Evolutionary conservation across 2,888 invertebrate species (phyloP).

Genomic region (Desoria tigrina): DNA sequence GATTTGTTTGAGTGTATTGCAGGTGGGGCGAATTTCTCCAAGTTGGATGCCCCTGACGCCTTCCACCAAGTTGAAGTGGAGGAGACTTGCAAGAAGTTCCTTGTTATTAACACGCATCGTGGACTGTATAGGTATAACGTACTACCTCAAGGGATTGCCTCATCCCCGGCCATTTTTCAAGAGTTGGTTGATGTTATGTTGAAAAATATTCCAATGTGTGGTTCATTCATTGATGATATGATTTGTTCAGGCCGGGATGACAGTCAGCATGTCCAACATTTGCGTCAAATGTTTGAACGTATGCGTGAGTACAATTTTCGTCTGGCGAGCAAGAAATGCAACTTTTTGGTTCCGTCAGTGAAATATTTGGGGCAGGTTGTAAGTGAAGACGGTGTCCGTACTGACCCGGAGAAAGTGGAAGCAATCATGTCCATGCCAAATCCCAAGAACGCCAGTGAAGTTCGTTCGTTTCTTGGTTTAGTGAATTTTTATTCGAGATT

Average conservation of each 20-base stretch:
- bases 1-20: no score
- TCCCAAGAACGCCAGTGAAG: constrained; percentile 50
- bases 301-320: constrained; percentile 51
- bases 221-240: constrained; percentile 53
- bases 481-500: constrained; percentile 57
- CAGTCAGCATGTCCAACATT: constrained; percentile 52
- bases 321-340: constrained; percentile 55
- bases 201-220: constrained; percentile 52
- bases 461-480: no score
- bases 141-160: no score
- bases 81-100: no score
- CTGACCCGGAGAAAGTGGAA: constrained; percentile 54
- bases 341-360: constrained; percentile 52
- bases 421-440: constrained; percentile 54
- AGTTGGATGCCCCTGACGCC: constrained; percentile 55
- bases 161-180: constrained; percentile 55
- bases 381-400: constrained; percentile 54
- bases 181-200: constrained; percentile 54
- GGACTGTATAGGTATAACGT: constrained; percentile 55
- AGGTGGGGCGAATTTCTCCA: constrained; percentile 55
- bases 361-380: constrained; percentile 55
- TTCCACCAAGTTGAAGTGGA: constrained; percentile 52
- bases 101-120: constrained; percentile 55
- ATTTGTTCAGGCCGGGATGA: constrained; percentile 51
- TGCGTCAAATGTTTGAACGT: constrained; percentile 42